phyloP scores from a whole-genome alignment of 2,113 vertebrate species.

The Malurus cyaneus region DNA sequence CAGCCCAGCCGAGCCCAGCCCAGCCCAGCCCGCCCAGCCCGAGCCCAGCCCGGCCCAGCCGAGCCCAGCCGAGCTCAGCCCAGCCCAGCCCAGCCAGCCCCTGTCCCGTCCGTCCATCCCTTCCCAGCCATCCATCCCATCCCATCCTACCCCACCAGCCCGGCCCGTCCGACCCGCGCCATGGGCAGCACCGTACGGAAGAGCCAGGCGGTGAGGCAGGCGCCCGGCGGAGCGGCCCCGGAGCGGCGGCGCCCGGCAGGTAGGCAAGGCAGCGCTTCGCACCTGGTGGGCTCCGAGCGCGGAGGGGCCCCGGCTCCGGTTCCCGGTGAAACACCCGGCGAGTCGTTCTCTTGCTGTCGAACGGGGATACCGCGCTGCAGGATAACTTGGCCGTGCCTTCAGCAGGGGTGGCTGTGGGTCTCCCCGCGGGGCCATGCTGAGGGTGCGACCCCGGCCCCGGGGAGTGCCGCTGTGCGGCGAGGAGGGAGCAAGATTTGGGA shows the following conservation, averaged over 20 bases:
- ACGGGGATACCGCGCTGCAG: background rate
- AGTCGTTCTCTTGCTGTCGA: too few species aligned
- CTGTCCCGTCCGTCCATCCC: background rate
- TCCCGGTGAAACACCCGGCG: background rate
- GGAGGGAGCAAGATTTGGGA: too few species aligned
- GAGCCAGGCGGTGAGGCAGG: background rate
- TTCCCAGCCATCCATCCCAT: too few species aligned
- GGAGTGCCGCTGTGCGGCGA: background rate
- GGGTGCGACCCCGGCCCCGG: too few species aligned
- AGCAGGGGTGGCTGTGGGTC: rapidly evolving
- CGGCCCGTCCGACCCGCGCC: background rate
- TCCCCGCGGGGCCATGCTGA: too few species aligned
- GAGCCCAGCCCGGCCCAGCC: too few species aligned
- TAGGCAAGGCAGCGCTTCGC: background rate
- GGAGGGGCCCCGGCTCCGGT: background rate
- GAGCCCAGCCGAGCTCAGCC: too few species aligned
- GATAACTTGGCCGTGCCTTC: background rate
- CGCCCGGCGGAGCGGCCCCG: background rate
- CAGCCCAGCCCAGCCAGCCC: too few species aligned
- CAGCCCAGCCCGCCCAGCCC: too few species aligned
- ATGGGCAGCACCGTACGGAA: conserved; percentile 46
- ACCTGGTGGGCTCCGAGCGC: background rate
- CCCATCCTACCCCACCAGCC: rapidly evolving
- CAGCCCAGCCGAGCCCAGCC: too few species aligned
- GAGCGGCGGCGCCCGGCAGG: background rate